Conservation (phyloP, 2,888 invertebrate genomes). For the Poecilus cupreus region DNA sequence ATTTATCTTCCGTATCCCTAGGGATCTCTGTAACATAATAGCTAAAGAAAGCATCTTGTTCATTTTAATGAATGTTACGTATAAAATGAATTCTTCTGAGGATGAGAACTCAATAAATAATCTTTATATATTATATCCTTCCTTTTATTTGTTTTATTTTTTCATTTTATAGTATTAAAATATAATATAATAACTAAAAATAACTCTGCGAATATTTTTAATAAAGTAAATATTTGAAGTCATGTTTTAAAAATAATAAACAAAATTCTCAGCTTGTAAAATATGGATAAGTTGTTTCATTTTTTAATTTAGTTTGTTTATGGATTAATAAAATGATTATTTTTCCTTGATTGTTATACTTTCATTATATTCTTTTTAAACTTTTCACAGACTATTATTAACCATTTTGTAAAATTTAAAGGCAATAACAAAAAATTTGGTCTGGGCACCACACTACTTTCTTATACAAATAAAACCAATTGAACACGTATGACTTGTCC, state of each 20-base stretch:
- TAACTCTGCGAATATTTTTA: neutral
- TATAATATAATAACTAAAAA: neutral
- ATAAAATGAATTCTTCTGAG: neutral
- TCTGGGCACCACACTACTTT: too few relatives aligned
- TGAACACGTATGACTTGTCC: too few relatives aligned
- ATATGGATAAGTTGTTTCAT: neutral
- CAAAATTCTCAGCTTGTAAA: neutral
- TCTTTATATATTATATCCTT: neutral
- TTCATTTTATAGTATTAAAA: neutral
- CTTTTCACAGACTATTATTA: too few relatives aligned
- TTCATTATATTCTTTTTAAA: too few relatives aligned
- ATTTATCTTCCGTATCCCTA: neutral
- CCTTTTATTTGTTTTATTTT: neutral
- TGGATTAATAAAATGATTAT: too few relatives aligned
- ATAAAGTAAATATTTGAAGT: neutral
- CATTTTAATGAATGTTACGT: constrained; percentile 9
- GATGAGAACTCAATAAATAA: neutral
- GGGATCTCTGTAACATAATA: neutral
- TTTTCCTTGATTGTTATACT: too few relatives aligned
- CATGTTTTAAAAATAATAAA: neutral
- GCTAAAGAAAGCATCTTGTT: neutral
- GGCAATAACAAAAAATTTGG: too few relatives aligned
- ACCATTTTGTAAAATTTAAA: too few relatives aligned
- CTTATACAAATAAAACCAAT: too few relatives aligned
- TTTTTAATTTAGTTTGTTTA: too few relatives aligned